Base-by-base conservation (phyloP, 2,888 invertebrate species). In the Mellilla xanthometata region DNA sequence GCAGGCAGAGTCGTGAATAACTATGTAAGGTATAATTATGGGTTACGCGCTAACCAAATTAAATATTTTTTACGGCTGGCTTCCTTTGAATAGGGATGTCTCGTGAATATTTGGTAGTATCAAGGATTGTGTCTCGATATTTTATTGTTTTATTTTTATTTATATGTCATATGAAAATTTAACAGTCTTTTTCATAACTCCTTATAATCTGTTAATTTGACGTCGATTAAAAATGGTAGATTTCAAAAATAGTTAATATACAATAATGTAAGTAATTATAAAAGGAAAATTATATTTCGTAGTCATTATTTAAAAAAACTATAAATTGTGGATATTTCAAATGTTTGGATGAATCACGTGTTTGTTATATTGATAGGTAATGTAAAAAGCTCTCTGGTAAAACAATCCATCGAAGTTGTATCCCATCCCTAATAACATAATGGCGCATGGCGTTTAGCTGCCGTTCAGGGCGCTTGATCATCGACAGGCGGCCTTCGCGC, bases 21-120 rank as follows among this genome's bases (percentile, higher is more conserved):
- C 75, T 69, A 70, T 68, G 76, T 72, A 72, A 68, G 66, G 58
- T 66, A 62, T 81, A 81, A 81, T 81, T 76, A 78, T 63, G 62
- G 79, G 76, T 70, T 81, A 73, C 70, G 70, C 68, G 68, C 68
- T 72, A 75, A 65, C 73, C 73, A 81, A 81, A 81, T 81, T 80
- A 81, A 81, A 81, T 78, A 78, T 80, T 81, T 77, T 79, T 78
- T 76, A 76, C 72, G 75, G 73, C 58, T 69, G 64, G 72, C 73
- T 77, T 74, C 71, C 72, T 72, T 56, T 52, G 45, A 49, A 61
- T 78, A 80, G 80, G 70, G 81, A 66, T 72, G 77, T 66, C 56
- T 64, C 65, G 62, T n/a, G 15, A 19, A n/a, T n/a, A n/a, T n/a
- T n/a, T n/a, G n/a, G n/a, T 6, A 19, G 15, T 5, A 19, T 5